phyloP scores from a whole-genome alignment of 2,113 vertebrate genomes.

The Cardinalis cardinalis region DNA sequence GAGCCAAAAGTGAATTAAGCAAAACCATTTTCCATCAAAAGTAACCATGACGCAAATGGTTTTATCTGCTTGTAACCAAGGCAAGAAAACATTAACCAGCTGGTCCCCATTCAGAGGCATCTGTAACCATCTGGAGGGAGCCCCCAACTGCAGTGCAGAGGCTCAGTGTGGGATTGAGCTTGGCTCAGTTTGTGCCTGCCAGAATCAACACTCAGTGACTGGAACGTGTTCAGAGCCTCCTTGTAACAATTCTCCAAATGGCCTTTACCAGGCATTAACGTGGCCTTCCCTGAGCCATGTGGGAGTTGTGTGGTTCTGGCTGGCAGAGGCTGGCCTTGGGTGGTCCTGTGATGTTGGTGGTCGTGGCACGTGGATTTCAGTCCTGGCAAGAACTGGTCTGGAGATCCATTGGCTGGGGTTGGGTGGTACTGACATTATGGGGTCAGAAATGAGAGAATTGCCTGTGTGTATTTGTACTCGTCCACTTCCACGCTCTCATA shows the following conservation, averaged over 20 bases:
- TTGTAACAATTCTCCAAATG: conserved; percentile 29
- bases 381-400: neutral
- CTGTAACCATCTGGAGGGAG: conserved; percentile 60
- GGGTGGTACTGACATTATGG: neutral
- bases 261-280: neutral
- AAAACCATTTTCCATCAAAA: neutral
- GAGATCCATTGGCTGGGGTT: neutral
- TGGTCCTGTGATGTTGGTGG: neutral
- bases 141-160: neutral
- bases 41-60: conserved; percentile 27
- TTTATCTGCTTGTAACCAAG: conserved; percentile 57
- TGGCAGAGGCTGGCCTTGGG: conserved; percentile 12
- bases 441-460: neutral
- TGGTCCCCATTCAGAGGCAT: conserved; percentile 47
- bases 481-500: neutral
- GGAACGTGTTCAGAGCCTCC: conserved; percentile 39
- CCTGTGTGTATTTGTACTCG: neutral
- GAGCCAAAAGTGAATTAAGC: neutral
- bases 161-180: conserved; percentile 25
- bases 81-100: conserved; percentile 62
- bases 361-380: neutral
- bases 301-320: neutral
- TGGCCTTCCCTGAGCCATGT: neutral
- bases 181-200: conserved; percentile 13
- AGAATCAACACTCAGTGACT: conserved; percentile 59